Base-by-base conservation (phyloP, 2,888 invertebrate species). In the Noctua janthina region DNA sequence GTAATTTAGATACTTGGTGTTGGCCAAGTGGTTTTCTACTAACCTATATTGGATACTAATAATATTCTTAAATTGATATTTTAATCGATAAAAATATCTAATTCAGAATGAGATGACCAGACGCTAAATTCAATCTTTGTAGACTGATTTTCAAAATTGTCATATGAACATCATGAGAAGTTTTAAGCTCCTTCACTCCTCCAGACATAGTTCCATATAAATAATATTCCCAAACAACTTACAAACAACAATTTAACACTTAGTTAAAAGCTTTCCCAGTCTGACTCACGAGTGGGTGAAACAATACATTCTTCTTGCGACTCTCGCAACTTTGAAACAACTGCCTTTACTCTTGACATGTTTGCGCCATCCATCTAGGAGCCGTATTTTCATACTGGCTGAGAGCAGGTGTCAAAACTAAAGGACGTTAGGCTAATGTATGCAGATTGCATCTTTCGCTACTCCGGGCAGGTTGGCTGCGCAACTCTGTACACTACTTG, bases 321-420 rank as follows among this genome's bases (percentile, higher is more conserved):
- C 91, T 91, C 90, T 88, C 88, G 89, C 86, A 94, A 95, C 91
- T 95, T 95, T 91, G 91, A 91, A 93, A 93, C 93, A 92, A 92
- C 92, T 90, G 93, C 91, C 92, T 92, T 92, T 94, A 95, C 93
- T 94, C 92, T 91, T 93, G 95, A 94, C 95, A 93, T 95, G 95
- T 95, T 95, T 95, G 94, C 92, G 92, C 94, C 95, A 96, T 96
- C 95, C 93, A 95, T 96, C 95, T 93, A 91, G 91, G 84, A 87
- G 90, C 90, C 88, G 90, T 93, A 92, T 94, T 93, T 93, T 94
- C 93, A 92, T 93, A 93, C 90, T 84, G 80, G 90, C 79, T 85
- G 94, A 93, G 95, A 95, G 95, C 96, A 96, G 96, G 96, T 96
- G 96, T 96, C 96, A 96, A 96, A 96, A 96, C 96, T 96, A 94